Base-by-base conservation (phyloP, 2,113 vertebrate genomes). In the Riparia riparia region DNA sequence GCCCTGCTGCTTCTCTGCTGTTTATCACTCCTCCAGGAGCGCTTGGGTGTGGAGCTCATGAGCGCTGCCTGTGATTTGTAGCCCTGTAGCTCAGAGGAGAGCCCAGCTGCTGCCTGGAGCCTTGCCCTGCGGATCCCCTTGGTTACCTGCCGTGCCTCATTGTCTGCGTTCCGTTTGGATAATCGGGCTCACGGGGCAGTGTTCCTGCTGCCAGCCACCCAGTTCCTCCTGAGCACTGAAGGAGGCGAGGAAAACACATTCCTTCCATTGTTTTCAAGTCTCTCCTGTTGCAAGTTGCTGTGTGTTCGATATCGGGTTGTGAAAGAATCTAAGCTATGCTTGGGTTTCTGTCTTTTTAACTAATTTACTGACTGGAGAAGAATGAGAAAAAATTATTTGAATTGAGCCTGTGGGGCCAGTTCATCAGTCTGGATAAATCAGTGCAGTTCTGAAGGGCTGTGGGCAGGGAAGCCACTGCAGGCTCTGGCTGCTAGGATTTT, bases 231-330 rank as follows among this genome's bases (percentile, higher is more conserved):
- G 2, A 80, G 87, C 79, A 9, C 53, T 9, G 28, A 87, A n/a
- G 1, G 0, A 64, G 73, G 41, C 12, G 0, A 9, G 72, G 49
- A 89, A 94, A 96, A 94, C 96, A 84, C 96, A 97, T 97, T 96
- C 96, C 80, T 94, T 68, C 96, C 77, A 95, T 96, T 97, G 96
- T 96, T 96, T 41, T 53, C 6, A 24, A 69, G 93, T 93, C 82
- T 92, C 96, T 96, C 88, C 82, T 93, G 76, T 92, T 86, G 92
- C 95, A 92, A 92, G 96, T 96, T 97, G 96, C 96, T 82, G 90
- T 94, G 95, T 95, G 88, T 82, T 95, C 45, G 90, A 83, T 94
- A 82, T 28, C 6, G 3, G 92, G 32, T 66, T 17, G 61, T 4
- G 2, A 71, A 96, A 95, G 92, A 92, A 97, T 95, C 88, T 44